Conservation (phyloP, 2,888 invertebrate genomes). For the Notodonta dromedarius region DNA sequence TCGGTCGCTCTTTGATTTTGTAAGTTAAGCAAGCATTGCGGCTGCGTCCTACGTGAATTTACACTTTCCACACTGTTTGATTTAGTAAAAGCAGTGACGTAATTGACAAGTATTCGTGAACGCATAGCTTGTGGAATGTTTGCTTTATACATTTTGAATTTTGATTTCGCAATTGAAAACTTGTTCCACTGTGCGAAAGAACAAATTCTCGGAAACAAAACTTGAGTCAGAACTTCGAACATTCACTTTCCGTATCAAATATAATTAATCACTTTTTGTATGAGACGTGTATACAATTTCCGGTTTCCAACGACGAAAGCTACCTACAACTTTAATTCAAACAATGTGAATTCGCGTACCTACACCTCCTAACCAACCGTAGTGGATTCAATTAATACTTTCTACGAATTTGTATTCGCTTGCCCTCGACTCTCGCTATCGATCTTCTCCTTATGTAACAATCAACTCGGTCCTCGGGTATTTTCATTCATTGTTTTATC, state of each 20-base stretch:
- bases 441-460: conserved; percentile 27
- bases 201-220: conserved; percentile 31
- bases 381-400: conserved; percentile 18
- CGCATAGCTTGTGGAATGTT: conserved; percentile 19
- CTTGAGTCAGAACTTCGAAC: conserved; percentile 29
- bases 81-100: conserved; percentile 48
- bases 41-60: conserved; percentile 33
- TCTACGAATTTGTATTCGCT: conserved; percentile 20
- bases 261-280: conserved; percentile 8
- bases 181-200: neutral
- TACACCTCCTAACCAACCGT: conserved; percentile 15
- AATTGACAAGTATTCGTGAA: conserved; percentile 27
- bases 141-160: conserved; percentile 20
- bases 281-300: neutral
- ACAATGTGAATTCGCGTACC: conserved; percentile 18
- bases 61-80: conserved; percentile 51
- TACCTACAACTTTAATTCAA: conserved; percentile 18
- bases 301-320: conserved; percentile 9
- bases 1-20: conserved; percentile 39
- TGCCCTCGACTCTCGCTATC: conserved; percentile 18
- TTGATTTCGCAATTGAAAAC: conserved; percentile 11
- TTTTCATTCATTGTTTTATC: conserved; percentile 32
- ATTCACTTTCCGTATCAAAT: conserved; percentile 23
- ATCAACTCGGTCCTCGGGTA: conserved; percentile 18
- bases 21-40: conserved; percentile 45